Evolutionary conservation across 2,797 vertebrate species (phyloP).

Genomic region (Malacoraja senta): DNA sequence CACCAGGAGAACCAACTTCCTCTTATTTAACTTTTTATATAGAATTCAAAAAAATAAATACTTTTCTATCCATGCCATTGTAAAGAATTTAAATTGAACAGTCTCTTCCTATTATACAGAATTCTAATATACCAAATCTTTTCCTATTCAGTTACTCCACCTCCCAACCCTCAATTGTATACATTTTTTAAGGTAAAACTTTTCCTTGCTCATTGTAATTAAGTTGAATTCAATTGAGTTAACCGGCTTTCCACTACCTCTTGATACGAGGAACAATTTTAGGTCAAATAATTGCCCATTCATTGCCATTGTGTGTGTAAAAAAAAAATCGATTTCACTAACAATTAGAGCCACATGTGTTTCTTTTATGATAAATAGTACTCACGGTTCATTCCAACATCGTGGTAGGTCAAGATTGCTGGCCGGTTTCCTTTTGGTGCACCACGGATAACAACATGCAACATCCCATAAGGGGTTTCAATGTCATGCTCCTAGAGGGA

Average conservation of each 20-base stretch:
- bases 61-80: not conserved
- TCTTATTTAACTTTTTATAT: not conserved
- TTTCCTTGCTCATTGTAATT: not conserved
- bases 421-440: constrained; percentile 89
- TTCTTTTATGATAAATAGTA: constrained; percentile 42
- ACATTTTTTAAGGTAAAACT: not conserved
- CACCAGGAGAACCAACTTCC: too few relatives aligned
- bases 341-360: not conserved
- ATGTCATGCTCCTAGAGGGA: constrained; percentile 84
- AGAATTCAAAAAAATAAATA: not conserved
- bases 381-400: constrained; percentile 96
- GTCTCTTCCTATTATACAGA: not conserved
- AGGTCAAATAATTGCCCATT: not conserved
- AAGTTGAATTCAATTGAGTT: not conserved
- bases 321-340: not conserved
- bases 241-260: not conserved
- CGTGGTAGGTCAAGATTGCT: constrained; percentile 90
- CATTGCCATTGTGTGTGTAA: not conserved
- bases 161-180: too few relatives aligned
- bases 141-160: not conserved
- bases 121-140: not conserved
- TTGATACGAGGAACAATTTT: not conserved
- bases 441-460: constrained; percentile 90
- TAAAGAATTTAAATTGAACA: not conserved
- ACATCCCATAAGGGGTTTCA: constrained; percentile 86